A percentile compares a stretch with the other conserved stretches of the same genome.
Evolutionary conservation across 1,140 invertebrate species (phyloP).

Genomic region (Lordiphosa clarofinis): DNA sequence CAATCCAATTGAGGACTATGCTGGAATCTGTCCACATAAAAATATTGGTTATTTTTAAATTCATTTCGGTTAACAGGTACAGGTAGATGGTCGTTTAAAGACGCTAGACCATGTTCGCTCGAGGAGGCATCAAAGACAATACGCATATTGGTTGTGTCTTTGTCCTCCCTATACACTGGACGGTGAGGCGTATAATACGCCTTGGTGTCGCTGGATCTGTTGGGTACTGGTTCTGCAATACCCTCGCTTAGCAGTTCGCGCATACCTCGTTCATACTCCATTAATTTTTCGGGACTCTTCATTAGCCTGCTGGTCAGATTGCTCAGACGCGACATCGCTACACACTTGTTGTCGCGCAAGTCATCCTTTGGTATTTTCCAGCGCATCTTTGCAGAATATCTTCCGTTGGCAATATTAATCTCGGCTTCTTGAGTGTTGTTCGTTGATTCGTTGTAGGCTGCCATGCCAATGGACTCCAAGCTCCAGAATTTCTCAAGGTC

Average conservation of each 20-base stretch:
- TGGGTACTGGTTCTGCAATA: background rate
- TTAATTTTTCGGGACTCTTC: too few species aligned
- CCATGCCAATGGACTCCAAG: too few species aligned
- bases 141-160: background rate
- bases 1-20: too few species aligned
- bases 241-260: too few species aligned
- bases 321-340: too few species aligned
- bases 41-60: too few species aligned
- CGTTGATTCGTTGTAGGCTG: background rate
- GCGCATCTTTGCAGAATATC: slow-evolving; percentile 4
- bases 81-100: slow-evolving; percentile 2
- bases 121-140: too few species aligned
- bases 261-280: background rate
- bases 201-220: background rate
- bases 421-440: background rate
- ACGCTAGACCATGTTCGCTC: background rate
- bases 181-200: slow-evolving; percentile 5
- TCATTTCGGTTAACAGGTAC: too few species aligned
- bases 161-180: background rate
- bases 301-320: too few species aligned
- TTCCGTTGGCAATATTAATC: slow-evolving; percentile 1
- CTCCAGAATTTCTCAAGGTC: background rate
- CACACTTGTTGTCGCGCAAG: too few species aligned
- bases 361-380: slow-evolving; percentile 3
- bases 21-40: too few species aligned